Evolutionary conservation across 2,888 invertebrate species (phyloP).

Genomic region (Zaprionus lineosus): DNA sequence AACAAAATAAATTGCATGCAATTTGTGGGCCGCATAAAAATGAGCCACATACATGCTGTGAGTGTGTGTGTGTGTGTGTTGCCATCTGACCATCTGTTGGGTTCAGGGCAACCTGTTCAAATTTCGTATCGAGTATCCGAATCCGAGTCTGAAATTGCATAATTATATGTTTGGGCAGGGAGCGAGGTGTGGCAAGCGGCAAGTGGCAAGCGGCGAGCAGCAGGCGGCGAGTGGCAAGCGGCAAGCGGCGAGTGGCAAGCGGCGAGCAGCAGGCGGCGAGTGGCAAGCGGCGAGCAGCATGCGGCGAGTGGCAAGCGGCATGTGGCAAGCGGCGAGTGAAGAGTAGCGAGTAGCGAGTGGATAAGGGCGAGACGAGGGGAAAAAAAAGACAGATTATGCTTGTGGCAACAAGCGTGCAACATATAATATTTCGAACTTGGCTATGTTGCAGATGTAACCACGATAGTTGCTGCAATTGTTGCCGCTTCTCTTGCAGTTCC

Average conservation of each 20-base stretch:
- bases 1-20: conserved; percentile 74
- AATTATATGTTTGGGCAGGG: conserved; percentile 53
- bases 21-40: conserved; percentile 70
- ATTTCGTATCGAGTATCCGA: conserved; percentile 32
- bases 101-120: conserved; percentile 3
- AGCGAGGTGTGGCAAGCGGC: neutral
- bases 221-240: neutral
- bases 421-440: conserved; percentile 24
- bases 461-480: conserved; percentile 1
- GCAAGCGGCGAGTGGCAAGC: neutral
- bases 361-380: neutral
- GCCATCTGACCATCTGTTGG: conserved; percentile 19
- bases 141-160: conserved; percentile 54
- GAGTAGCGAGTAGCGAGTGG: too few species aligned
- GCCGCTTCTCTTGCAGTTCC: conserved; percentile 7
- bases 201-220: neutral
- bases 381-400: too few species aligned
- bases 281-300: neutral
- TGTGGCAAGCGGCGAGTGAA: neutral
- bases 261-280: neutral
- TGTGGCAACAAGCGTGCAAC: conserved; percentile 31
- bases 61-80: too few species aligned
- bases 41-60: conserved; percentile 57
- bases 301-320: neutral
- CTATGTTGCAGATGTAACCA: neutral